Evolutionary conservation across 2,888 invertebrate genomes (phyloP), one percentile per base, ranked within the genome.

Genomic region (Tetramorium bicarinatum): DNA sequence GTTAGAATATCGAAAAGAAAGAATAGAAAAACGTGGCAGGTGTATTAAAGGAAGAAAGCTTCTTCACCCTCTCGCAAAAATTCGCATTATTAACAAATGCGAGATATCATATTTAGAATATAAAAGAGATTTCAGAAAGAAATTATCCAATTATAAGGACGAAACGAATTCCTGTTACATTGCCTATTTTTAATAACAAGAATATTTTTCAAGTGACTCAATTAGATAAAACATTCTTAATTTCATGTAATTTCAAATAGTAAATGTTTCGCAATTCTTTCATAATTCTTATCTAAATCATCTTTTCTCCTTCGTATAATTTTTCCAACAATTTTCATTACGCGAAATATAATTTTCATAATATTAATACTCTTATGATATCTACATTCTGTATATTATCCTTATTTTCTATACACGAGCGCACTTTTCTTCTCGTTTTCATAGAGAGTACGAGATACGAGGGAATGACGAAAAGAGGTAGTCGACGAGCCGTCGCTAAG

Each of bases 381-480:
- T n/a, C 13, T 41, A 7, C 25, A 4, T 21, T 25, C 8, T 64
- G 3, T 13, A 21, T 9, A 15, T 44, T 66, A 47, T 18, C 8
- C 2, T 13, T 66, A 64, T 64, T 13, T 54, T 64, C 15, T 44
- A 4, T 52, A 49, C 29, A 49, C 29, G 18, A 34, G 13, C 13
- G 7, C 3, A 13, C 18, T 56, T 61, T 25, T 44, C 11, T 21
- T 25, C 15, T 7, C 7, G 11, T 49, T 64, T 71, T 82, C 84
- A 29, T 83, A 92, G 92, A 83, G 87, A 83, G 47, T 52, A 88
- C 83, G 87, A 91, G 85, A 86, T 71, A 87, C 87, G 77, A 83
- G 90, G 93, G 92, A 91, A 93, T 94, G 94, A 93, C 89, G 92
- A 87, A 87, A 87, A 90, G 90, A 84, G 88, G 83, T 80, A 85